Evolutionary conservation across 2,888 invertebrate genomes (phyloP).

Genomic region (Entomobrya multifasciata): DNA sequence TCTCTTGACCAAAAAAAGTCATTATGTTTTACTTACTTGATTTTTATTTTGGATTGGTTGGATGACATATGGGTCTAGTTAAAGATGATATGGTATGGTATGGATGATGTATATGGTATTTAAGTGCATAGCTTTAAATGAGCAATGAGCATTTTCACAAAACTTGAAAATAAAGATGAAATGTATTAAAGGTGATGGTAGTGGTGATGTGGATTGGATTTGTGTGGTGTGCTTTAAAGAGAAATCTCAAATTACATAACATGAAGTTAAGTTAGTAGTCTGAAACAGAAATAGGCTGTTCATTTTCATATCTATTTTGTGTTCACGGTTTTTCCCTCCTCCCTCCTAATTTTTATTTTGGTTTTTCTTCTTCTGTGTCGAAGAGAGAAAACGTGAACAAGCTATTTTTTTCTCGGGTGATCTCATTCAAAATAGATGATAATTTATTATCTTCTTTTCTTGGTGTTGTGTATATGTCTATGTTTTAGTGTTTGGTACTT

Average conservation of each 20-base stretch:
- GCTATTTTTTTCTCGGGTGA: constrained; percentile 54
- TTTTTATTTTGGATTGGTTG: neutral
- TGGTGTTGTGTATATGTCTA: neutral
- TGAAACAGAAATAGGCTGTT: neutral
- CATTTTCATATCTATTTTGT: neutral
- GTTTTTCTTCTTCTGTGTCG: neutral
- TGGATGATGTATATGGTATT: too few species aligned
- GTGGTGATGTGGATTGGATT: too few species aligned
- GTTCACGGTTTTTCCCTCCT: neutral
- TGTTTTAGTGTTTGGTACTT: constrained; percentile 13
- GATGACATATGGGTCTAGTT: constrained; percentile 63
- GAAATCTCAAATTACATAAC: constrained; percentile 21
- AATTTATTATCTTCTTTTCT: constrained; percentile 53
- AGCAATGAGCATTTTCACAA: constrained; percentile 25
- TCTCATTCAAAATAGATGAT: constrained; percentile 68
- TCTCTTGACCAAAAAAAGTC: constrained; percentile 27
- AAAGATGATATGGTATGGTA: neutral
- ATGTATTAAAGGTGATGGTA: constrained; percentile 15
- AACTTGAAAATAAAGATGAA: constrained; percentile 37
- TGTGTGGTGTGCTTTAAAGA: constrained; percentile 9
- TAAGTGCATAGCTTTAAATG: too few species aligned
- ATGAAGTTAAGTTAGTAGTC: neutral
- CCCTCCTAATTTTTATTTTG: constrained; percentile 9
- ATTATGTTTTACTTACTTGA: neutral
- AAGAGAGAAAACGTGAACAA: constrained; percentile 38